Conservation (phyloP, 2,888 invertebrate genomes). For the Tinea semifulvella region DNA sequence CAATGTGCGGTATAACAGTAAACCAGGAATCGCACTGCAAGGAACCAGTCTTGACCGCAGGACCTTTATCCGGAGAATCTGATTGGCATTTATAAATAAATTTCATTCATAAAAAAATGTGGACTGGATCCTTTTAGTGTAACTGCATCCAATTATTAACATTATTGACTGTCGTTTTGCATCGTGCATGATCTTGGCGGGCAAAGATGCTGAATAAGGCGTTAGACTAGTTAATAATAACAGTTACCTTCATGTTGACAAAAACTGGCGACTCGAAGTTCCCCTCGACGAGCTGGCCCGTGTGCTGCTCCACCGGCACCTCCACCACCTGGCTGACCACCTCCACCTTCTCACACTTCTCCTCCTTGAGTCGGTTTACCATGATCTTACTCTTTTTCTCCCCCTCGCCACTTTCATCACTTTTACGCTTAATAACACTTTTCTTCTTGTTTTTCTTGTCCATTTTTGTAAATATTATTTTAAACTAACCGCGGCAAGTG, state of each 20-base stretch:
- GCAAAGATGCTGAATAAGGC: too few relatives aligned
- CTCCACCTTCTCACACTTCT: conserved; percentile 48
- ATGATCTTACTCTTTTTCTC: conserved; percentile 53
- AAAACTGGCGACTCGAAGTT: conserved; percentile 62
- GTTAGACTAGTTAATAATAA: conserved; percentile 4
- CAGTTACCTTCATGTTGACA: conserved; percentile 53
- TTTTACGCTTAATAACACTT: conserved; percentile 58
- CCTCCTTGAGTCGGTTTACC: conserved; percentile 41
- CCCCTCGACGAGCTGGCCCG: conserved; percentile 55
- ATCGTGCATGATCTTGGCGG: too few relatives aligned
- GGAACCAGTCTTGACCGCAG: too few relatives aligned
- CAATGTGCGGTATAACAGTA: too few relatives aligned
- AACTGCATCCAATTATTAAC: too few relatives aligned
- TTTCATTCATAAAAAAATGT: too few relatives aligned
- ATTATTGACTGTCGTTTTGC: too few relatives aligned
- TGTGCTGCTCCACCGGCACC: conserved; percentile 55
- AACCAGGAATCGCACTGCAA: too few relatives aligned
- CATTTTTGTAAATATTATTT: conserved; percentile 37
- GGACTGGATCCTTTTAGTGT: too few relatives aligned
- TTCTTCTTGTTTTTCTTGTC: conserved; percentile 64
- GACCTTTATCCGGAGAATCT: too few relatives aligned
- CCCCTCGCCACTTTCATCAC: conserved; percentile 46
- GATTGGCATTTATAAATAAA: too few relatives aligned
- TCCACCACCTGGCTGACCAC: conserved; percentile 55
- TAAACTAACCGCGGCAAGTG: not conserved